A percentile compares a stretch with the other conserved stretches of the same genome.
Evolutionary conservation across 2,888 invertebrate species (phyloP).

Genomic region (Saturnia pavonia): DNA sequence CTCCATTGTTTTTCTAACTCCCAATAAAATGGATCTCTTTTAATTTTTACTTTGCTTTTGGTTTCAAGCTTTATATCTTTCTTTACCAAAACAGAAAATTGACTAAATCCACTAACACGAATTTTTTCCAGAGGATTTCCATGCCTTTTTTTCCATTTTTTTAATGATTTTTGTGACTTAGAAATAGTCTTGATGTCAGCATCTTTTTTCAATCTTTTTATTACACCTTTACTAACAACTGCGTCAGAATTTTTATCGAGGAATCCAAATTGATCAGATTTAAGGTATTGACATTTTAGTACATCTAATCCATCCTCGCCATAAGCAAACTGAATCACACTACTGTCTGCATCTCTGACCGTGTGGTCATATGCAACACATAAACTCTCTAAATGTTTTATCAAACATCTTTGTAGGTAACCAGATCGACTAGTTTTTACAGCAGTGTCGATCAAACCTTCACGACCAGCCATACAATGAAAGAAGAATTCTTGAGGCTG

Average conservation of each 20-base stretch:
- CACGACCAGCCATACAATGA: constrained; percentile 99
- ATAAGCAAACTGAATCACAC: constrained; percentile 95
- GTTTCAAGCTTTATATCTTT: constrained; percentile 69
- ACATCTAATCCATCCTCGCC: constrained; percentile 98
- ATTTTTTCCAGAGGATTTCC: constrained; percentile 69
- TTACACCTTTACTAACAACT: constrained; percentile 80
- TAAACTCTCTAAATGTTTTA: constrained; percentile 99
- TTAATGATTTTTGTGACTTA: constrained; percentile 81
- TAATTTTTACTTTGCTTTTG: constrained; percentile 72
- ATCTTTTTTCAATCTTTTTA: constrained; percentile 82
- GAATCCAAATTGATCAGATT: constrained; percentile 88
- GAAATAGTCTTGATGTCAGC: constrained; percentile 73
- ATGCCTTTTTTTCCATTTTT: constrained; percentile 83
- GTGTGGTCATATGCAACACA: constrained; percentile 96
- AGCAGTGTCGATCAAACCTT: constrained; percentile 99
- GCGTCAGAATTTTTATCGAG: constrained; percentile 90
- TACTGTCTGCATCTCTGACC: constrained; percentile 96
- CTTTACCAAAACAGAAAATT: constrained; percentile 80
- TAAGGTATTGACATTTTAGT: constrained; percentile 91
- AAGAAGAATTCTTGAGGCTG: constrained; percentile 99
- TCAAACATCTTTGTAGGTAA: constrained; percentile 97
- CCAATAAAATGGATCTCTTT: constrained; percentile 80
- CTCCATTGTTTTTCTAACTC: constrained; percentile 86
- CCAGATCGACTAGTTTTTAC: constrained; percentile 99
- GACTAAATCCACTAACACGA: constrained; percentile 81